A percentile compares a stretch with the other conserved stretches of the same genome.
Conservation (phyloP, 2,888 invertebrate genomes). For the Xestobium rufovillosum region DNA sequence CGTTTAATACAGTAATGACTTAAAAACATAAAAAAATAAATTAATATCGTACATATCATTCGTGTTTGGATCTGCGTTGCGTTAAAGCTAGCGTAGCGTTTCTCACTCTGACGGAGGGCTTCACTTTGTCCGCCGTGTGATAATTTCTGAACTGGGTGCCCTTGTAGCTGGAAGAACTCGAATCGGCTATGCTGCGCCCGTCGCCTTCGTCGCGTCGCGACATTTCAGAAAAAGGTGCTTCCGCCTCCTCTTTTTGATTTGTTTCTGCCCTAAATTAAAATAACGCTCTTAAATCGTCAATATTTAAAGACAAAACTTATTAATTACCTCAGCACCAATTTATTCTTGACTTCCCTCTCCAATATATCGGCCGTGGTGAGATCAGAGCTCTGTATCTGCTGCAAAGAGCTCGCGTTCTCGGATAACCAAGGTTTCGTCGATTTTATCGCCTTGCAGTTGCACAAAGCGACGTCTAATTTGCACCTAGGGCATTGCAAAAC, state of each 20-base stretch:
- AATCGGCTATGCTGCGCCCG: slow-evolving; percentile 85
- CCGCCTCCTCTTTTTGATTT: slow-evolving; percentile 32
- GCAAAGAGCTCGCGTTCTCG: slow-evolving; percentile 53
- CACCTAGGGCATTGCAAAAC: slow-evolving; percentile 30
- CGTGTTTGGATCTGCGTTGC: too few relatives aligned
- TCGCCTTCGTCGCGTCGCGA: slow-evolving; percentile 85
- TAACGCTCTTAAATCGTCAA: too few relatives aligned
- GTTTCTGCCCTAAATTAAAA: slow-evolving; percentile 28
- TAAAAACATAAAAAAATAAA: too few relatives aligned
- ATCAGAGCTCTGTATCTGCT: slow-evolving; percentile 61
- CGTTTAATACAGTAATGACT: too few relatives aligned
- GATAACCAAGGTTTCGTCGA: slow-evolving; percentile 60
- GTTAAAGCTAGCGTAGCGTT: too few relatives aligned
- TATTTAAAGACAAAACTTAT: too few relatives aligned
- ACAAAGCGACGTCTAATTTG: slow-evolving; percentile 28
- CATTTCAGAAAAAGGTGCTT: slow-evolving; percentile 62
- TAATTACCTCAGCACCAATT: slow-evolving; percentile 34
- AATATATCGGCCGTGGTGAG: slow-evolving; percentile 66
- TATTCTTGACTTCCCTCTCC: slow-evolving; percentile 49
- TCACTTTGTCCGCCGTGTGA: slow-evolving; percentile 30
- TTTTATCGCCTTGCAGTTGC: slow-evolving; percentile 31
- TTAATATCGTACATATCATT: too few relatives aligned
- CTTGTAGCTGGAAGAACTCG: slow-evolving; percentile 62
- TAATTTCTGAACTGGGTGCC: slow-evolving; percentile 35
- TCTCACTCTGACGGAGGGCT: slow-evolving; percentile 32